A percentile compares a stretch with the other conserved stretches of the same genome.
phyloP scores from a whole-genome alignment of 2,113 vertebrate genomes.

The Megaleporinus macrocephalus region DNA sequence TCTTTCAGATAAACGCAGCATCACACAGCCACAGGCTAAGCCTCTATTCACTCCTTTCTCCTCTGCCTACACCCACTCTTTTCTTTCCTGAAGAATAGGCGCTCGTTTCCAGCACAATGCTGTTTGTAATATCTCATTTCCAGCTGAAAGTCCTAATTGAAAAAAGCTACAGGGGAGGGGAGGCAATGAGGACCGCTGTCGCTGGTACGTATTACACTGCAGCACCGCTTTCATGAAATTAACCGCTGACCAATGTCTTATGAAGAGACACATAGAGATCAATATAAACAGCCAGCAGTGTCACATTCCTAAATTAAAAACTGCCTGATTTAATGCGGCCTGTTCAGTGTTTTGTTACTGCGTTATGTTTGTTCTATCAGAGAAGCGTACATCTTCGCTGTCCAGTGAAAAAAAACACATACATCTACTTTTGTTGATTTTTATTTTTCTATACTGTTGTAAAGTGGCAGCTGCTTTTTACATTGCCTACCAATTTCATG shows the following conservation, averaged over 20 bases:
- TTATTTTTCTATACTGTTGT: no score
- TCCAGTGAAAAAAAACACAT: no score
- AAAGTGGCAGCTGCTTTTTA: no score
- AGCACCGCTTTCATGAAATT: neutral
- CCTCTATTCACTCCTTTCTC: neutral
- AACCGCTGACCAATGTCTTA: neutral
- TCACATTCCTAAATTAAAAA: no score
- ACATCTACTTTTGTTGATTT: no score
- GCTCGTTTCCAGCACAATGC: conserved; percentile 33
- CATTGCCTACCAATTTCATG: no score
- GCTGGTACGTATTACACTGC: neutral
- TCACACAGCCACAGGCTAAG: conserved; percentile 31
- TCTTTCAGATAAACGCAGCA: conserved; percentile 9
- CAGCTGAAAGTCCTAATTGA: conserved; percentile 41
- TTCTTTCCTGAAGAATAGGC: conserved; percentile 17
- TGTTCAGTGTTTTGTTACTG: no score
- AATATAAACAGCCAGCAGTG: neutral
- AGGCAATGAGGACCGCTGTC: neutral
- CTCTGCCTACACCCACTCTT: conserved; percentile 13
- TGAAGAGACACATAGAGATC: neutral
- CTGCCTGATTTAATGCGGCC: no score
- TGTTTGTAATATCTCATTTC: conserved; percentile 48
- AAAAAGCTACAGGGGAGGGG: neutral
- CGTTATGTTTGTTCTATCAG: no score
- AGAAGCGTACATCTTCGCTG: no score